Conservation (phyloP, 2,113 vertebrate genomes). For the Lamprologus speciosus region DNA sequence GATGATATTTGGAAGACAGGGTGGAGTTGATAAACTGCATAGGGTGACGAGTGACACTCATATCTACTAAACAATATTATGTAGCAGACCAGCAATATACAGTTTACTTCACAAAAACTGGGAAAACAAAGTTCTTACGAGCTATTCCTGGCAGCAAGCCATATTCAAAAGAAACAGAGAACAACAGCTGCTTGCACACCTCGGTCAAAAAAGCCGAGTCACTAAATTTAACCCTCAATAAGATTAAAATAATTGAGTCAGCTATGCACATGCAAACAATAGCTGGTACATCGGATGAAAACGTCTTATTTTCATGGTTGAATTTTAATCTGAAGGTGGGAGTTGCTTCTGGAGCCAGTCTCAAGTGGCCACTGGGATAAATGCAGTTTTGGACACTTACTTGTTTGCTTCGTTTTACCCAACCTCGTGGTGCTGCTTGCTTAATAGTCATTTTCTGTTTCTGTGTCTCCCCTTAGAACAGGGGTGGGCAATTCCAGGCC, state of each 20-base stretch:
- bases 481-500: accelerated
- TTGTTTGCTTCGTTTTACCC: neutral
- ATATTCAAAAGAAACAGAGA: neutral
- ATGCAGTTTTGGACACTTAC: neutral
- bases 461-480: accelerated
- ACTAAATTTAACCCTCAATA: neutral
- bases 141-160: neutral
- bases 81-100: neutral
- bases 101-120: accelerated
- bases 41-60: neutral
- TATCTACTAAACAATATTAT: neutral
- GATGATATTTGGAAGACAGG: neutral
- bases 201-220: accelerated
- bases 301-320: neutral
- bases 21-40: neutral
- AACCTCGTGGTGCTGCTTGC: neutral
- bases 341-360: neutral
- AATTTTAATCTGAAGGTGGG: neutral
- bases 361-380: neutral
- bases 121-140: neutral
- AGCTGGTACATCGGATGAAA: neutral
- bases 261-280: neutral
- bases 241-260: neutral
- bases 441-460: neutral
- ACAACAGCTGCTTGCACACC: neutral